phyloP scores from a whole-genome alignment of 2,888 invertebrate genomes.

The Balanococcus diminutus region DNA sequence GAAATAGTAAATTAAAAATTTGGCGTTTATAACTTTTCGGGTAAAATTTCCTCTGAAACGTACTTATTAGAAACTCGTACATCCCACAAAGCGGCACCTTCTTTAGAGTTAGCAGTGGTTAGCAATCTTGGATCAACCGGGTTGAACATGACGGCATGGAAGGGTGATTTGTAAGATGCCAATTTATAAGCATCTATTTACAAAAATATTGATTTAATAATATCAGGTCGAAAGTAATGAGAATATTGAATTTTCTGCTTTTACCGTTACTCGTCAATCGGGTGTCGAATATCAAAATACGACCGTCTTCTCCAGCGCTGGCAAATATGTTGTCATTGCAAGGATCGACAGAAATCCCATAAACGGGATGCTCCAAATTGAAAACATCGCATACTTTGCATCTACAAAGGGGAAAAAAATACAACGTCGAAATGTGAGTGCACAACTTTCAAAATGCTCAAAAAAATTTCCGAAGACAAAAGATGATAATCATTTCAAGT shows the following conservation, averaged over 20 bases:
- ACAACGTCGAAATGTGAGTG: conserved; percentile 7
- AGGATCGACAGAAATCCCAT: conserved; percentile 86
- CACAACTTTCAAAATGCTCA: conserved; percentile 57
- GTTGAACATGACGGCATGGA: conserved; percentile 94
- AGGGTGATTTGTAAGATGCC: conserved; percentile 76
- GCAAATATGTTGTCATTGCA: conserved; percentile 81
- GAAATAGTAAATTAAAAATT: not conserved
- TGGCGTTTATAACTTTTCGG: too few relatives aligned
- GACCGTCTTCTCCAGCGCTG: conserved; percentile 91
- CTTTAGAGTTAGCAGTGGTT: conserved; percentile 87
- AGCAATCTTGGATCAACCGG: conserved; percentile 80
- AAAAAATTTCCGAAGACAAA: not conserved
- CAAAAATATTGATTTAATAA: not conserved
- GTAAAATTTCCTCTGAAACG: too few relatives aligned
- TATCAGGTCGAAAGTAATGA: not conserved
- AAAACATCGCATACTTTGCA: conserved; percentile 69
- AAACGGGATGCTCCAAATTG: conserved; percentile 86
- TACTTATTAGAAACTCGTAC: conserved; percentile 81
- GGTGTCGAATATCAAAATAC: conserved; percentile 83
- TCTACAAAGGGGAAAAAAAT: not conserved
- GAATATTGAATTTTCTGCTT: too few relatives aligned
- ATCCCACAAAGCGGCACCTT: conserved; percentile 91
- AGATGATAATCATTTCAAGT: not conserved
- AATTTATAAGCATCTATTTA: conserved; percentile 69
- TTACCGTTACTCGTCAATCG: conserved; percentile 61